Conservation (phyloP, 1,140 invertebrate genomes). For the Drosophila funebris region DNA sequence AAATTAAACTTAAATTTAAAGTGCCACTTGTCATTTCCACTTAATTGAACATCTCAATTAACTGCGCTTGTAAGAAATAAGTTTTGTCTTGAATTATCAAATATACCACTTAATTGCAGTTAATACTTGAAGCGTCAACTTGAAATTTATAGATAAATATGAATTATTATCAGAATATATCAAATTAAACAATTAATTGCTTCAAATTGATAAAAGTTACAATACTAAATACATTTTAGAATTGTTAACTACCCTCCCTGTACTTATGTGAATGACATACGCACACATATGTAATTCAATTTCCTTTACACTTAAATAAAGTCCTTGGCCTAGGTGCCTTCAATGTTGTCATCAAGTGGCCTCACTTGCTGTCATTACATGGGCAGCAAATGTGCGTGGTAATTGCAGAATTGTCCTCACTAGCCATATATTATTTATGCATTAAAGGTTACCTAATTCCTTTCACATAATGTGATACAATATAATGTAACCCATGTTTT, state of each 20-base stretch:
- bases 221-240: too few relatives aligned
- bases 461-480: too few relatives aligned
- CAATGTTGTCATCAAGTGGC: not conserved
- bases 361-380: not conserved
- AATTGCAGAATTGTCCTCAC: constrained; percentile 5
- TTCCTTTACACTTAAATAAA: not conserved
- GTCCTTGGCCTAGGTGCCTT: not conserved
- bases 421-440: constrained; percentile 22
- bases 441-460: constrained; percentile 9
- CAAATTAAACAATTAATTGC: too few relatives aligned
- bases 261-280: too few relatives aligned
- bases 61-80: not conserved
- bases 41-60: not conserved
- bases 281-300: not conserved
- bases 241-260: too few relatives aligned
- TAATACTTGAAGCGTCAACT: not conserved
- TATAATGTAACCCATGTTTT: too few relatives aligned
- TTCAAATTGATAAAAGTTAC: too few relatives aligned
- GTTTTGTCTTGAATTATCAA: not conserved
- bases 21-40: not conserved
- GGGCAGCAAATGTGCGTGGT: not conserved
- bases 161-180: not conserved
- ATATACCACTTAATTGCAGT: not conserved
- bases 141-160: not conserved
- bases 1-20: not conserved